phyloP scores from a whole-genome alignment of 1,140 invertebrate species.

The Spodoptera litura region DNA sequence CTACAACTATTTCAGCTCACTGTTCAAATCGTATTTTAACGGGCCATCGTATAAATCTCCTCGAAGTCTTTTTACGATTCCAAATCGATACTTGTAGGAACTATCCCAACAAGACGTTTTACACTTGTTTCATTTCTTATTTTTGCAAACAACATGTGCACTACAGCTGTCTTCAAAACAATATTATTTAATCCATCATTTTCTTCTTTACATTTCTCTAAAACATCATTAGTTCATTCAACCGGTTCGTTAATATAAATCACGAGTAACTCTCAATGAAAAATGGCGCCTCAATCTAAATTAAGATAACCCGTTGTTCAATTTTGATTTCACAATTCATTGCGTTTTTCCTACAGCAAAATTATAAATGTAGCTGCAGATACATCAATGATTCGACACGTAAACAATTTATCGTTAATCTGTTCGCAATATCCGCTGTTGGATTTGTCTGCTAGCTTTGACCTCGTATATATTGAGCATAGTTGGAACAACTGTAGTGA shows the following conservation, averaged over 20 bases:
- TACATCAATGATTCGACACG: conserved; percentile 23
- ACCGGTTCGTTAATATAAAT: conserved; percentile 20
- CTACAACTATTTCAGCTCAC: conserved; percentile 16
- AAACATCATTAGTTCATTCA: conserved; percentile 18
- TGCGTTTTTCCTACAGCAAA: background rate
- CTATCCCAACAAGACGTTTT: conserved; percentile 23
- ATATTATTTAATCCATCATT: conserved; percentile 10
- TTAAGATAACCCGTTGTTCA: conserved; percentile 28
- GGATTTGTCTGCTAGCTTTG: conserved; percentile 13
- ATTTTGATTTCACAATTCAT: conserved; percentile 23
- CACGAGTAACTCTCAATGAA: conserved; percentile 22
- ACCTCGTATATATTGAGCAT: conserved; percentile 38
- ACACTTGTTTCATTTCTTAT: conserved; percentile 2
- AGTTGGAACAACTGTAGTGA: conserved; percentile 26
- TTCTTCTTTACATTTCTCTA: background rate
- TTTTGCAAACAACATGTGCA: background rate
- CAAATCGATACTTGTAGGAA: conserved; percentile 26
- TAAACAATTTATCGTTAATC: conserved; percentile 30
- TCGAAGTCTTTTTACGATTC: conserved; percentile 24
- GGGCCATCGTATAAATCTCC: conserved; percentile 29
- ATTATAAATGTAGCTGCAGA: background rate
- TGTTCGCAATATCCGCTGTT: conserved; percentile 28
- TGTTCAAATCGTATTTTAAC: conserved; percentile 36
- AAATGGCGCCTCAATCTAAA: conserved; percentile 14
- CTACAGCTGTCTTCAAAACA: background rate